phyloP scores from a whole-genome alignment of 2,888 invertebrate genomes.

The Andrena fulva region DNA sequence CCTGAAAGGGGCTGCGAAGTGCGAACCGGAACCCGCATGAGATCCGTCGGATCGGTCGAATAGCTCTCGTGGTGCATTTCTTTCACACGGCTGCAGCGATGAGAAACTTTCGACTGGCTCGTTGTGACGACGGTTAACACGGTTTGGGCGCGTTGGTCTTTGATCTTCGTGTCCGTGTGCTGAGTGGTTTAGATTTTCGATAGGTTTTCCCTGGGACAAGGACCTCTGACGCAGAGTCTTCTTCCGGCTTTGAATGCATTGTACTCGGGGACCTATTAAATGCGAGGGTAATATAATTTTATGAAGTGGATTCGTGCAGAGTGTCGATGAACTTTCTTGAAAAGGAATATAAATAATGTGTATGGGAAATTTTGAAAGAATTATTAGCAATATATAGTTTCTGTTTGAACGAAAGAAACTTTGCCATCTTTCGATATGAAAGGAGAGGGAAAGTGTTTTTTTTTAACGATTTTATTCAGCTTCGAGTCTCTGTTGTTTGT shows the following conservation, averaged over 20 bases:
- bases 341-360: too few relatives aligned
- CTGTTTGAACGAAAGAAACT: too few relatives aligned
- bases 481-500: too few relatives aligned
- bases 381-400: too few relatives aligned
- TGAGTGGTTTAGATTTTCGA: conserved; percentile 16
- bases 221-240: not conserved
- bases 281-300: not conserved
- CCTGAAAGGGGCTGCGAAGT: conserved; percentile 23
- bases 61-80: conserved; percentile 62
- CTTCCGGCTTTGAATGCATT: conserved; percentile 4
- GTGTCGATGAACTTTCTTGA: too few relatives aligned
- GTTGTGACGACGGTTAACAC: conserved; percentile 8
- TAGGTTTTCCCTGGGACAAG: not conserved
- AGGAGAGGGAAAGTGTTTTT: too few relatives aligned
- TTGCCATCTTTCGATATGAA: too few relatives aligned
- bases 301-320: too few relatives aligned
- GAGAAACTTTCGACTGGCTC: conserved; percentile 67
- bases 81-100: conserved; percentile 74
- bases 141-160: conserved; percentile 15
- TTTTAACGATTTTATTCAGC: too few relatives aligned
- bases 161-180: conserved; percentile 19
- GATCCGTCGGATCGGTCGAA: conserved; percentile 64
- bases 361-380: too few relatives aligned
- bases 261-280: not conserved
- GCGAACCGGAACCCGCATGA: conserved; percentile 68